Percentiles rank a stretch among this genome's conserved stretches.
Conservation (phyloP, 2,113 vertebrate species). For the Monarcha castaneiventris region DNA sequence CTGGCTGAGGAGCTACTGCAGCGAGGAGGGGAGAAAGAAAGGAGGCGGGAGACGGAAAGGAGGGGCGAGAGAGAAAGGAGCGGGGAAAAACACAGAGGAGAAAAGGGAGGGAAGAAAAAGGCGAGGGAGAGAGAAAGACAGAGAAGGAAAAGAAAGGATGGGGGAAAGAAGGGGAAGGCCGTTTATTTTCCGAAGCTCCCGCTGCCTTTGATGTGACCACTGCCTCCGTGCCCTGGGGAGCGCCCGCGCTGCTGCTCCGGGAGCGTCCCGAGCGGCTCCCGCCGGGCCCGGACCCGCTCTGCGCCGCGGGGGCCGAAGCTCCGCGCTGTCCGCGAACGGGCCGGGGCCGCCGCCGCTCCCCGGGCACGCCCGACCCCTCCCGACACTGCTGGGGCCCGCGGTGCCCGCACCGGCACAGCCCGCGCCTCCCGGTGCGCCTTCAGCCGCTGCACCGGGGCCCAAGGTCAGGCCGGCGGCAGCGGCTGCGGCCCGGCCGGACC, state of each 20-base stretch:
- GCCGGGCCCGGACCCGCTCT: not conserved
- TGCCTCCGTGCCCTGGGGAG: rapidly evolving
- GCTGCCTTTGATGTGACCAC: too few species aligned
- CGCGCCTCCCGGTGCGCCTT: not conserved
- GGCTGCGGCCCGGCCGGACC: not conserved
- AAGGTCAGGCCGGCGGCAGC: not conserved
- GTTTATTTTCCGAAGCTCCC: too few species aligned
- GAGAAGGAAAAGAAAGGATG: too few species aligned
- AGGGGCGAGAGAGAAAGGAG: too few species aligned
- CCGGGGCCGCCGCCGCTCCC: not conserved
- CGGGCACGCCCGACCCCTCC: not conserved
- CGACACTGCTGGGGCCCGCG: not conserved
- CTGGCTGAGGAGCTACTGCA: not conserved
- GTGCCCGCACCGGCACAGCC: not conserved
- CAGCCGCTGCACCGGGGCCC: not conserved
- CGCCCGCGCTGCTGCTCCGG: rapidly evolving
- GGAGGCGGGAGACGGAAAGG: too few species aligned
- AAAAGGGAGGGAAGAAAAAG: not conserved
- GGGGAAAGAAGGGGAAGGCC: not conserved
- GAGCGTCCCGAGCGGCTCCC: not conserved
- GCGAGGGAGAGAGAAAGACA: too few species aligned
- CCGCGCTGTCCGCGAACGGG: not conserved
- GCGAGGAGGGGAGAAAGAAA: not conserved
- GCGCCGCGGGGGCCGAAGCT: not conserved
- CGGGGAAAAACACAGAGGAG: not conserved